These are phyloP conservation scores for Ostrea denselamellosa DNA, from an alignment of 1,140 invertebrate genomes.

Conservation along the genomic window DNA sequence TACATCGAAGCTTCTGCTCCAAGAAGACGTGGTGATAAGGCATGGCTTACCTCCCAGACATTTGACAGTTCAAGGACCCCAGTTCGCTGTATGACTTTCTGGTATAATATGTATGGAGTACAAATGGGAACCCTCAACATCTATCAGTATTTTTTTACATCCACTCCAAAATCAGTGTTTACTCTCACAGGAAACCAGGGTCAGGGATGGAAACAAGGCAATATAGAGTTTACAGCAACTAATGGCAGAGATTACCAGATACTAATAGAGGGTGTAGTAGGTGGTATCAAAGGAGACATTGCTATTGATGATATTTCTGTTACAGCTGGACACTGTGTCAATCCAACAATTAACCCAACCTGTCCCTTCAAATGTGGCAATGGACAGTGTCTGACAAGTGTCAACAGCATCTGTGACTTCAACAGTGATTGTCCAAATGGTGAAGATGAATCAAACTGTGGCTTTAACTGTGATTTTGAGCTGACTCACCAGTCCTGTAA, in stretches of 20 bases:
- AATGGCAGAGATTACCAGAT: slow-evolving; percentile 59
- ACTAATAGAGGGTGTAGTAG: slow-evolving; percentile 67
- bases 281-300: slow-evolving; percentile 66
- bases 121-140: slow-evolving; percentile 69
- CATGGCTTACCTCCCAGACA: slow-evolving; percentile 64
- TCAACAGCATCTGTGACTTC: slow-evolving; percentile 72
- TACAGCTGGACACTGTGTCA: slow-evolving; percentile 54
- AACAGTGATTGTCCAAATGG: slow-evolving; percentile 70
- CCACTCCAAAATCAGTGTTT: slow-evolving; percentile 59
- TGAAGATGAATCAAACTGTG: slow-evolving; percentile 72
- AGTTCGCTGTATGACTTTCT: slow-evolving; percentile 81
- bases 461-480: slow-evolving; percentile 72
- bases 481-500: slow-evolving; percentile 59
- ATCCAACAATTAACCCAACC: slow-evolving; percentile 49
- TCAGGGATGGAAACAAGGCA: slow-evolving; percentile 63
- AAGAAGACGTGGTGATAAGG: slow-evolving; percentile 66
- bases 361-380: slow-evolving; percentile 63
- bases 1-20: slow-evolving; percentile 74
- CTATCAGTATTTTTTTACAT: slow-evolving; percentile 49
- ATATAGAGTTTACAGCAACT: slow-evolving; percentile 57
- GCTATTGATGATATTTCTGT: slow-evolving; percentile 73
- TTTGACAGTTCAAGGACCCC: slow-evolving; percentile 57
- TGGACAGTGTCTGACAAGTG: slow-evolving; percentile 60
- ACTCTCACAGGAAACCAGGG: slow-evolving; percentile 70
- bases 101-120: slow-evolving; percentile 88